Evolutionary conservation across 2,113 vertebrate species (phyloP).

Genomic region (Eptatretus burgeri): DNA sequence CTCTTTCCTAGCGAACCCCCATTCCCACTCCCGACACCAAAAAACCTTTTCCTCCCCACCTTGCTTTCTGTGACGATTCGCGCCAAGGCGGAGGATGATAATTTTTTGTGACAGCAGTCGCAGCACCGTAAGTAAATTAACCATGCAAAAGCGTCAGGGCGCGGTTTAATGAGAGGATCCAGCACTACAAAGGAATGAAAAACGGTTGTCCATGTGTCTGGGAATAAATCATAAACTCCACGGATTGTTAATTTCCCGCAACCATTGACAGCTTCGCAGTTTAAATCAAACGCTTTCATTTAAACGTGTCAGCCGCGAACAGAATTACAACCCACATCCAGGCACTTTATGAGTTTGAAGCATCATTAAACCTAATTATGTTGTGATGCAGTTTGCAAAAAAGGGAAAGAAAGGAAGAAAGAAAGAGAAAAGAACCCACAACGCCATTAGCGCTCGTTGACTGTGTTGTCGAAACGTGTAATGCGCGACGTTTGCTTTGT

Average conservation of each 20-base stretch:
- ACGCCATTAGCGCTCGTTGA: no score
- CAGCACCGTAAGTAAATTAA: no score
- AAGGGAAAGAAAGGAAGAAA: background rate
- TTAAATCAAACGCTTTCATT: slow-evolving; percentile 6
- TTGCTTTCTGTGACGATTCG: no score
- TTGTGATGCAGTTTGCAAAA: slow-evolving; percentile 6
- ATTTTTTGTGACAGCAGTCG: no score
- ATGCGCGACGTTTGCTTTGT: no score
- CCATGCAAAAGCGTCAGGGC: no score
- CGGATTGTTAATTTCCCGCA: slow-evolving; percentile 4
- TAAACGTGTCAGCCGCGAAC: slow-evolving; percentile 6
- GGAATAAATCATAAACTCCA: slow-evolving; percentile 4
- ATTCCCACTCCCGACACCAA: no score
- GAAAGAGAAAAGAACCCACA: no score
- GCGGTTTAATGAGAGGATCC: slow-evolving; percentile 3
- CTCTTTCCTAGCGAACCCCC: no score
- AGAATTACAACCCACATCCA: slow-evolving; percentile 4
- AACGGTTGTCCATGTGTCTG: background rate
- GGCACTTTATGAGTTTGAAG: slow-evolving; percentile 6
- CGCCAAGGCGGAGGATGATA: no score
- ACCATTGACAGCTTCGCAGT: slow-evolving; percentile 5
- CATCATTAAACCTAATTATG: slow-evolving; percentile 6
- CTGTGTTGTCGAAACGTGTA: no score
- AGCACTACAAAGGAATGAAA: slow-evolving; percentile 2
- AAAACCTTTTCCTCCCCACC: no score